Base-by-base conservation (phyloP, 2,113 vertebrate genomes). In the Myrmophylax atrothorax region DNA sequence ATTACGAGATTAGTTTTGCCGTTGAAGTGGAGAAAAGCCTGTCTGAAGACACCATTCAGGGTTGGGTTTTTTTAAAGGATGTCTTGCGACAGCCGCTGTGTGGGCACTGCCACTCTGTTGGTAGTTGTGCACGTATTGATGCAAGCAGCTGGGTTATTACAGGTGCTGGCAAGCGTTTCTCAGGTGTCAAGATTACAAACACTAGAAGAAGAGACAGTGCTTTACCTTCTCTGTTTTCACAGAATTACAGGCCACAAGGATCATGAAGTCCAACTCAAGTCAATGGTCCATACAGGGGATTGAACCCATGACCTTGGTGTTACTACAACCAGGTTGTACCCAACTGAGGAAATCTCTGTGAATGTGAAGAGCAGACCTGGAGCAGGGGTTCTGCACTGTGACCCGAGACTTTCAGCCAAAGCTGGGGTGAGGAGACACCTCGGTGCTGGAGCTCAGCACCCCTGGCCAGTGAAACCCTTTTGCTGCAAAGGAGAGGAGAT, bases 201-300 rank as follows among this genome's bases (percentile, higher is more conserved):
- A 25, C 35, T 50, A 12, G 17, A 74, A 52, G 24, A 62, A 16
- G 28, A 66, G 22, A 10, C 0, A 0, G 9, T 25, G 14, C n/a
- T 86, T 87, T 44, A 10, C 37, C 56, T 91, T 82, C 53, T 47
- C 26, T 3, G 0, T 72, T 42, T 42, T 42, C 40, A 42, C 40
- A 42, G 40, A 42, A 42, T 42, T 14, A 42, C 40, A 42, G 40
- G 15, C 40, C 40, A 42, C 40, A 42, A 42, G 14, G 40, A 14
- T 42, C 40, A 42, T 42, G 14, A 11, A 42, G 40, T 42, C 40
- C 40, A 15, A 42, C 40, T 42, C 40, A 42, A 42, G 40, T 42
- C 40, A 42, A 40, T 40, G 40, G 40, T 42, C 40, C 40, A 42
- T 15, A 42, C 40, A 42, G 40, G 40, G 40, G 40, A 42, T 42